These are phyloP conservation scores for Xenopus laevis DNA, from an alignment of 2,113 vertebrate genomes.

Conservation along the genomic window DNA sequence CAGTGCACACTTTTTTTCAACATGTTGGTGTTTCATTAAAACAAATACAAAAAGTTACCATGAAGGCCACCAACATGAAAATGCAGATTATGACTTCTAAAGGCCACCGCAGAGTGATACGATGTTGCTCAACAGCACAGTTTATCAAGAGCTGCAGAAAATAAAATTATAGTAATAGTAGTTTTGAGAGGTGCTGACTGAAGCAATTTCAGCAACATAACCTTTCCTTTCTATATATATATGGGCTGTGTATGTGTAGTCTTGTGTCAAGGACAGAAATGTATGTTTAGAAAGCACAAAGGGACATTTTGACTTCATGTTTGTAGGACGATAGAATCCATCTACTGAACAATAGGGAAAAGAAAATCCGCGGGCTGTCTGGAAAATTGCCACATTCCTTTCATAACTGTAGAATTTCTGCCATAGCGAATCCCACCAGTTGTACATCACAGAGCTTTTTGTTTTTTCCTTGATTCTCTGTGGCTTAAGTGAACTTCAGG, in stretches of 20 bases:
- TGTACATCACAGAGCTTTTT: constrained; percentile 62
- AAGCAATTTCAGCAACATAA: too few species aligned
- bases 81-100: too few species aligned
- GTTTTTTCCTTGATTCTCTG: constrained; percentile 54
- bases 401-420: constrained; percentile 72
- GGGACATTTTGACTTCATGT: constrained; percentile 50
- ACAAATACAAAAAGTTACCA: too few species aligned
- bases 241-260: not conserved
- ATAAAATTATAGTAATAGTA: too few species aligned
- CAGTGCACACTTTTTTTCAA: too few species aligned
- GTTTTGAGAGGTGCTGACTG: too few species aligned
- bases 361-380: constrained; percentile 49
- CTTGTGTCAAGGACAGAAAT: constrained; percentile 26
- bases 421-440: constrained; percentile 64
- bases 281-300: constrained; percentile 64
- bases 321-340: constrained; percentile 62
- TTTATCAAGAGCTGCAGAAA: too few species aligned
- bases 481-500: constrained; percentile 48
- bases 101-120: too few species aligned
- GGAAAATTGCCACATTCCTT: constrained; percentile 65
- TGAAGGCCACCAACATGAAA: too few species aligned
- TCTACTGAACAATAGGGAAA: constrained; percentile 46
- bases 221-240: not conserved
- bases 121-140: too few species aligned
- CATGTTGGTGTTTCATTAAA: too few species aligned